Evolutionary conservation across 2,113 vertebrate species (phyloP).

Genomic region (Pionites leucogaster): DNA sequence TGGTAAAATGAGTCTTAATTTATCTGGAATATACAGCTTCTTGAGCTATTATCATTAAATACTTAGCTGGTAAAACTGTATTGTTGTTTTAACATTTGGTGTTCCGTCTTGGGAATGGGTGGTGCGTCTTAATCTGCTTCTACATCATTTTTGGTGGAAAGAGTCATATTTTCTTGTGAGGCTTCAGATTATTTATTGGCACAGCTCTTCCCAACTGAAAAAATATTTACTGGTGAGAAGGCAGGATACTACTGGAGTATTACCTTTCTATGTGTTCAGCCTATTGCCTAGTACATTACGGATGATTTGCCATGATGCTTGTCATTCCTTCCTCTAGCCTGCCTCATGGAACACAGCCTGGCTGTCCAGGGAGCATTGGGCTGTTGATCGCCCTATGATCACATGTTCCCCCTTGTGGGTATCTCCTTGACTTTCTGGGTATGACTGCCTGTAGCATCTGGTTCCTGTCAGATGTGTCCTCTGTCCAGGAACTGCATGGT

Average conservation of each 20-base stretch:
- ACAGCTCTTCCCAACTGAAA: slow-evolving; percentile 53
- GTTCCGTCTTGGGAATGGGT: slow-evolving; percentile 69
- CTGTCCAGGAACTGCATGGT: neutral
- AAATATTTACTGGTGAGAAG: slow-evolving; percentile 31
- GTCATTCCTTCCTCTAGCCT: neutral
- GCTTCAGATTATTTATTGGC: slow-evolving; percentile 68
- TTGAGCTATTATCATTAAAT: neutral
- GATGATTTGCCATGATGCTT: neutral
- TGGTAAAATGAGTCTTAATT: slow-evolving; percentile 7
- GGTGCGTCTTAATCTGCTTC: slow-evolving; percentile 50
- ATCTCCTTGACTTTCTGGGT: slow-evolving; percentile 3
- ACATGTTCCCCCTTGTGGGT: neutral
- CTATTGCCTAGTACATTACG: neutral
- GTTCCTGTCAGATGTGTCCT: neutral
- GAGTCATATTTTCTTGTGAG: slow-evolving; percentile 67
- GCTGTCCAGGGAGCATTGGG: neutral
- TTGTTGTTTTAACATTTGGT: slow-evolving; percentile 66
- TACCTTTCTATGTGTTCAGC: slow-evolving; percentile 16
- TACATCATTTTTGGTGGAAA: slow-evolving; percentile 52
- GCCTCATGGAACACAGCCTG: neutral
- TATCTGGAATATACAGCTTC: neutral
- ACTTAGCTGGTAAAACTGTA: neutral
- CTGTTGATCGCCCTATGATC: neutral
- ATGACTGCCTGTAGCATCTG: neutral
- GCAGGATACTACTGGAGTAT: neutral